Percentiles rank a stretch among this genome's conserved stretches.
Evolutionary conservation across 2,113 vertebrate genomes (phyloP).

Genomic region (Mesembrinibis cayennensis): DNA sequence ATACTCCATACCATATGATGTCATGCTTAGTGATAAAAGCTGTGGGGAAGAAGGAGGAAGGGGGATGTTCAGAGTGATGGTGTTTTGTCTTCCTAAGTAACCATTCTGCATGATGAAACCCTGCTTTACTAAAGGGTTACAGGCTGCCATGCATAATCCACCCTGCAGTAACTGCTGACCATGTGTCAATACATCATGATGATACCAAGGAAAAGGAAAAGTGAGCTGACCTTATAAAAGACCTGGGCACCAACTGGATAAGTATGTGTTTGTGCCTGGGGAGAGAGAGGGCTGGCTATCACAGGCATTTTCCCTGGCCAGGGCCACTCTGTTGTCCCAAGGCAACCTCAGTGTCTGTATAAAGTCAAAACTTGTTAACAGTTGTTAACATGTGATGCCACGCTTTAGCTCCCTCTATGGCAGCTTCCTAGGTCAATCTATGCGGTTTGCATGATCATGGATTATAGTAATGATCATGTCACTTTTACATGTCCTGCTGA

Average conservation of each 20-base stretch:
- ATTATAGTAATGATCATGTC: background rate
- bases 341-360: background rate
- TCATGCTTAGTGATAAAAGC: background rate
- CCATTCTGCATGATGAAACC: rapidly evolving
- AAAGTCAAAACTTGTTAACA: background rate
- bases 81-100: background rate
- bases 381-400: background rate
- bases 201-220: background rate
- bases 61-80: background rate
- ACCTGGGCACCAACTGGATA: background rate
- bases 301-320: background rate
- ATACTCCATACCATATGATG: background rate
- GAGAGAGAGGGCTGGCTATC: background rate
- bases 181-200: background rate
- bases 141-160: rapidly evolving
- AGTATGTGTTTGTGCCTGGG: background rate
- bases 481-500: background rate
- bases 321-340: background rate
- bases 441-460: background rate
- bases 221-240: background rate
- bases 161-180: background rate
- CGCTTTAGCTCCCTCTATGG: background rate
- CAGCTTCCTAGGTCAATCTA: background rate
- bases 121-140: background rate
- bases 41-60: background rate